A percentile compares a stretch with the other conserved stretches of the same genome.
Evolutionary conservation across 2,888 invertebrate genomes (phyloP).

Genomic region (Cybosia mesomella): DNA sequence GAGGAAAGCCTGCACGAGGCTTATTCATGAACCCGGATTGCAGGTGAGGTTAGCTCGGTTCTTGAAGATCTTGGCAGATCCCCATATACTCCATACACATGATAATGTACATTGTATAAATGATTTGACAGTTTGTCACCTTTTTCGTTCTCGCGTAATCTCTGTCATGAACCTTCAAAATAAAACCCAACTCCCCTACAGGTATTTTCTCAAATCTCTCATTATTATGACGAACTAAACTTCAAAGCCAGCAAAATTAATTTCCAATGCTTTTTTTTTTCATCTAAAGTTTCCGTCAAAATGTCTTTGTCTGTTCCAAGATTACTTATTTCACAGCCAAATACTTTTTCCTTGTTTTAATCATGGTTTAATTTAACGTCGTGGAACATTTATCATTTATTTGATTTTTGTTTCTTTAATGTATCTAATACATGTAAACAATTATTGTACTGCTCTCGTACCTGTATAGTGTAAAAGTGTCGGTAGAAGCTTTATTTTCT

Average conservation of each 20-base stretch:
- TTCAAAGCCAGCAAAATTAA: conserved; percentile 52
- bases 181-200: background rate
- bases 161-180: conserved; percentile 3
- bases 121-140: background rate
- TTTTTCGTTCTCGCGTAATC: background rate
- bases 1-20: no score
- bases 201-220: conserved; percentile 37
- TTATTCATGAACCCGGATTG: no score
- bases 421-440: conserved; percentile 21
- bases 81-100: no score
- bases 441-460: background rate
- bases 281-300: conserved; percentile 53
- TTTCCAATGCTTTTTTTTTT: conserved; percentile 56
- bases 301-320: conserved; percentile 53
- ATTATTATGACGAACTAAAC: conserved; percentile 52
- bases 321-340: conserved; percentile 60
- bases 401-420: conserved; percentile 35
- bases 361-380: conserved; percentile 49
- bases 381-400: conserved; percentile 29
- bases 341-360: conserved; percentile 45
- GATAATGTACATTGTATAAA: background rate
- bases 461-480: conserved; percentile 1
- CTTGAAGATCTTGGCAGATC: no score
- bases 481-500: background rate
- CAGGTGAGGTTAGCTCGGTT: no score